Evolutionary conservation across 92 coral and sea anemone genomes (phyloP), one percentile per base, ranked within the genome.

Genomic region (Palythoa grandiflora): DNA sequence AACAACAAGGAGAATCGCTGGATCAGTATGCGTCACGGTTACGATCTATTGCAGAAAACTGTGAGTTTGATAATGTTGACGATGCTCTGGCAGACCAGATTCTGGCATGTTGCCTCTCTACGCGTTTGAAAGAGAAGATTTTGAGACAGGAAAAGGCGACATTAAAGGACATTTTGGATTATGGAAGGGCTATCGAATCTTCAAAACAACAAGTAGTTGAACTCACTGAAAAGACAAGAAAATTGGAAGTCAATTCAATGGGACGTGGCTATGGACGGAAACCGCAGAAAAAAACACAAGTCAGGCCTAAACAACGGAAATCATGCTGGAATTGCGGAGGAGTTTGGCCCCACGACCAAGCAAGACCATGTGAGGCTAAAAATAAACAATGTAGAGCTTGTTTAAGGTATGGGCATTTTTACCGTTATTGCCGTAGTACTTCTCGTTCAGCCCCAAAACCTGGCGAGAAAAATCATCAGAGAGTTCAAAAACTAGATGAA

Each of bases 41-140:
- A 38, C 75, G 80, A 47, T 17, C 73, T 11, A 37, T 88, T 47
- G 90, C 90, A 38, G 85, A 87, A 87, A 87, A 75, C 68, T 87
- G 77, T 66, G 90, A 78, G 13, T 87, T 87, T 87, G 72, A 87
- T 17, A 36, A 51, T 35, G 52, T 40, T 37, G 84, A 87, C 53
- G 89, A 87, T 44, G 84, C 71, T 38, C 79, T 87, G 10, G 84
- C 89, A 37, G 89, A 63, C 74, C 89, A 86, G 53, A 86, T 86
- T 54, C 83, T 86, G 72, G 89, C 84, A 8, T 55, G 39, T n/a
- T 86, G 76, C 28, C 50, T 79, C 59, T 76, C 89, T 40, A 66
- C 11, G 60, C 68, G 85, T 60, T 66, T 87, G 74, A 87, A 87
- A 87, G 90, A 87, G 65, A 76, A 75, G 37, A 87, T 87, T 59